Evolutionary conservation across 2,797 vertebrate genomes (phyloP), one percentile per base, ranked within the genome.

Genomic region (Naso thynnoides): DNA sequence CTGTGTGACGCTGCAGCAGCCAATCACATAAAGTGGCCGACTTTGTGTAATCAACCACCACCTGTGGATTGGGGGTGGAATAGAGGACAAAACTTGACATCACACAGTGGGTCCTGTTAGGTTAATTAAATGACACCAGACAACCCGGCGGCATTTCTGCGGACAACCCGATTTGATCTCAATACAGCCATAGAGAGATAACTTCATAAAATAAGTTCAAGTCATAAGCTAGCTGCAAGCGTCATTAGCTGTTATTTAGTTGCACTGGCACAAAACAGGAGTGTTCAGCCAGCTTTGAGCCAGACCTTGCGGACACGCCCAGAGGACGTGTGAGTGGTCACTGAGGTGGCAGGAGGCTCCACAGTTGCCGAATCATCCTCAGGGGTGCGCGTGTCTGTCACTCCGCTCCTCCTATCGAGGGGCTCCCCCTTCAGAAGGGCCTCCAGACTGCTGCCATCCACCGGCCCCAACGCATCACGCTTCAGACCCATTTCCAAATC

Each of bases 401-500:
- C 88, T 0, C 93, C 86, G 0, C 89, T 92, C 64, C 96, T 94
- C 65, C 97, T 96, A 29, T 98, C 97, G 24, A 97, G 48, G 0
- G 97, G 94, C 52, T 99, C 98, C 0, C 96, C 97, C 76, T 98
- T 95, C 27, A 99, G 82, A 29, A 99, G 91, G 0, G 97, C 97
- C 49, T 99, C 98, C 90, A 99, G 89, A 73, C 98, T 98, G 91
- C 97, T 99, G 73, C 98, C 97, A 0, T 99, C 98, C 84, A 95
- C 95, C 0, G 94, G 84, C 5, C 95, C 91, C 67, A 98, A 47
- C 1, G 95, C 91, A 24, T 99, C 98, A 61, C 98, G 97, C 91
- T 99, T 99, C 79, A 98, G 79, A 1, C 93, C 93, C 59, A 95
- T 65, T 8, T 96, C 95, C 63, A 95, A 56, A 24, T 96, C 95